Evolutionary conservation across 1,140 invertebrate species (phyloP), one percentile per base, ranked within the genome.

Genomic region (Drosophila erecta): DNA sequence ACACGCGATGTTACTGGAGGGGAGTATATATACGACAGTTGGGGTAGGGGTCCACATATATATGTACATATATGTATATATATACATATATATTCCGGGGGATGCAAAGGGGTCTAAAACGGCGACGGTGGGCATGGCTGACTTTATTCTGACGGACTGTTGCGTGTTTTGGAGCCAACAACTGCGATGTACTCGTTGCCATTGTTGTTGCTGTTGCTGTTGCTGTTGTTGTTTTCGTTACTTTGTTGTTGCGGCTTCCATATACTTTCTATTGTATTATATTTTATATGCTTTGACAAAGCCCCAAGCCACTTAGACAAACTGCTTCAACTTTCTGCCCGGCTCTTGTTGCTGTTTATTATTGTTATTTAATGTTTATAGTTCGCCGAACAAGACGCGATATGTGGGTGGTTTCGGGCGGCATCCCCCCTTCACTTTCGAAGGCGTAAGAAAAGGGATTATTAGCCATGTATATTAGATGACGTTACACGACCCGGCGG

Each of bases 351-450:
- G 75, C 55, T 69, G 37, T 66, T 76, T 78, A 69, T 86, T 86
- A 87, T 89, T 89, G 76, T 89, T 87, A 87, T 79, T 87, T 83
- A 87, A 87, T 89, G 76, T 87, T 89, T 83, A 76, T 79, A 76
- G 62, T 83, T 58, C 73, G 60, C 58, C 74, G 64, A 78, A 77
- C 77, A 43, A 50, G 59, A 62, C 53, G 67, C 67, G 64, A 70
- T 56, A 70, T 69, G 67, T 62, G 59, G 54, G 37, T 62, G 59
- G 59, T 50, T 49, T 49, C 8, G 8, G 10, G 41, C n/a, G 35
- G 46, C 57, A 43, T 51, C 46, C 54, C 58, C 57, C 58, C 51
- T 57, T 54, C 73, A 55, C 60, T 58, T 65, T 76, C 66, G 20
- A 20, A 79, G 62, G 57, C 79, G 78, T 74, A 51, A 57, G 59